Percentiles rank a stretch among this genome's conserved stretches.
phyloP scores from a whole-genome alignment of 2,797 vertebrate species.

The Eidolon dupreanum region DNA sequence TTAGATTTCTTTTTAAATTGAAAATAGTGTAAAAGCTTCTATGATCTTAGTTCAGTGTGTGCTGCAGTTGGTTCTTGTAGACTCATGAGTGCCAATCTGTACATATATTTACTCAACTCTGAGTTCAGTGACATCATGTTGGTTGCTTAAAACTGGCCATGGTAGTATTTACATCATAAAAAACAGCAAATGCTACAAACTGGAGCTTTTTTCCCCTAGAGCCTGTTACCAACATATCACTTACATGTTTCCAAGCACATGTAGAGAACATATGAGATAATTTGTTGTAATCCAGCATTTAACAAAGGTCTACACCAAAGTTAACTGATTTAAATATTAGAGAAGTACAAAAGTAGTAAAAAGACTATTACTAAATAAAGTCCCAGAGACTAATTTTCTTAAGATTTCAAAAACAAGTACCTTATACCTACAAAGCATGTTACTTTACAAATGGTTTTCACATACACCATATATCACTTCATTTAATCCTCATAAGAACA shows the following conservation, averaged over 20 bases:
- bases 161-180: not conserved
- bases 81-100: not conserved
- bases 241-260: conserved; percentile 22
- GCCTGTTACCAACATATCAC: not conserved
- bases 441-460: conserved; percentile 27
- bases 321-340: conserved; percentile 27
- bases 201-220: not conserved
- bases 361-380: not conserved
- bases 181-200: not conserved
- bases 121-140: not conserved
- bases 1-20: not conserved
- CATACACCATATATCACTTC: not conserved
- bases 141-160: not conserved
- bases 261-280: not conserved
- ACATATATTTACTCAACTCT: not conserved
- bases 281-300: conserved; percentile 37
- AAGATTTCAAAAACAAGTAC: conserved; percentile 33
- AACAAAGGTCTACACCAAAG: conserved; percentile 48
- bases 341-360: not conserved
- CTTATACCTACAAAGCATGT: not conserved
- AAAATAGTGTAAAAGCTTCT: conserved; percentile 6
- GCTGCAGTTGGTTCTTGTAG: not conserved
- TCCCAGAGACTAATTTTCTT: conserved; percentile 28
- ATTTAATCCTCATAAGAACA: not conserved
- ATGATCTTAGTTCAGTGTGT: not conserved